Evolutionary conservation across 1,140 invertebrate species (phyloP).

Genomic region (Papilio machaon): DNA sequence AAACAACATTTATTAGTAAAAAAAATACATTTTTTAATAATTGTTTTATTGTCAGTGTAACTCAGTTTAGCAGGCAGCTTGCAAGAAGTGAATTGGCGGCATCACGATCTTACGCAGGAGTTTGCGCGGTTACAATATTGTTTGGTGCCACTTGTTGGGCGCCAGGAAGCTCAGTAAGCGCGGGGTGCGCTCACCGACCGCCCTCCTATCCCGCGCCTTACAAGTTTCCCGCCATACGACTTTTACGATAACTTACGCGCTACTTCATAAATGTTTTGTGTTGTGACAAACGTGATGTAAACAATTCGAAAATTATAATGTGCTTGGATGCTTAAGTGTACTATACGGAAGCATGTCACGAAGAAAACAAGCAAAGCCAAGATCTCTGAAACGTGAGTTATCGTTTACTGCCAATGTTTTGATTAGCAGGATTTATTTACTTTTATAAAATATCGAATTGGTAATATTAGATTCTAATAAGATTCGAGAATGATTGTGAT

Average conservation of each 20-base stretch:
- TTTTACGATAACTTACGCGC: constrained; percentile 65
- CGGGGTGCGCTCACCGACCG: constrained; percentile 69
- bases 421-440: not conserved
- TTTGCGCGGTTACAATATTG: constrained; percentile 78
- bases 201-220: constrained; percentile 50
- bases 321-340: constrained; percentile 14
- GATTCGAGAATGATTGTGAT: not conserved
- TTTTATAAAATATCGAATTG: not conserved
- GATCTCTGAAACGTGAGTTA: constrained; percentile 80
- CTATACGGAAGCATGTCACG: constrained; percentile 70
- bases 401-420: not conserved
- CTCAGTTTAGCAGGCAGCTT: constrained; percentile 41
- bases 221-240: constrained; percentile 42
- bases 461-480: not conserved
- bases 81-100: constrained; percentile 50
- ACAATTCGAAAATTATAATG: constrained; percentile 2
- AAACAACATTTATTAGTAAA: not conserved
- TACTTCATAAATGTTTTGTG: constrained; percentile 34
- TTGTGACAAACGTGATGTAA: constrained; percentile 20
- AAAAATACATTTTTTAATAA: not conserved
- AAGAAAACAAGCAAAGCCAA: constrained; percentile 81
- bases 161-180: constrained; percentile 73
- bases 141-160: constrained; percentile 82
- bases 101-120: constrained; percentile 63
- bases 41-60: not conserved